phyloP scores from a whole-genome alignment of 2,888 invertebrate genomes.

The Thecocarcelia acutangulata region DNA sequence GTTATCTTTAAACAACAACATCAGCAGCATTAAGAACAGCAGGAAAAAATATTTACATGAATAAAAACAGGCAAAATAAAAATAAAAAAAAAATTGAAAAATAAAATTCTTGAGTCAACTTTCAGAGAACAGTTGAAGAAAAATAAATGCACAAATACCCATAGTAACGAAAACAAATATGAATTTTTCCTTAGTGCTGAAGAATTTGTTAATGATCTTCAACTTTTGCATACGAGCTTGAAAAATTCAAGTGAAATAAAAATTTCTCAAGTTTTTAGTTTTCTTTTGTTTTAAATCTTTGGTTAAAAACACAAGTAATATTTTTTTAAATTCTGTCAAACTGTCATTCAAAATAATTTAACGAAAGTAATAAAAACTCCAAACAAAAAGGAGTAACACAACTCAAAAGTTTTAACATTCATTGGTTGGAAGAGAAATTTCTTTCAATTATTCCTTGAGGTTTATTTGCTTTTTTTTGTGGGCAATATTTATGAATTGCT shows the following conservation, averaged over 20 bases:
- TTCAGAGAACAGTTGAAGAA: slow-evolving; percentile 6
- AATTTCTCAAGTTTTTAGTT: not conserved
- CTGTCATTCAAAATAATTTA: slow-evolving; percentile 38
- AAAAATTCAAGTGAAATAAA: not conserved
- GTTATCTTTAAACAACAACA: slow-evolving; percentile 58
- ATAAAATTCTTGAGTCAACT: slow-evolving; percentile 40
- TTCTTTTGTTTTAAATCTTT: slow-evolving; percentile 7
- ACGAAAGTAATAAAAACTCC: not conserved
- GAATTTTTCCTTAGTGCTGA: slow-evolving; percentile 5
- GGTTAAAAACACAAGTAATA: slow-evolving; percentile 22
- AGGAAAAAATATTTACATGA: slow-evolving; percentile 27
- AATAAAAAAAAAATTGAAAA: slow-evolving; percentile 2
- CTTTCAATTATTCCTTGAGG: not conserved
- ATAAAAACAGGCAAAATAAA: slow-evolving; percentile 17
- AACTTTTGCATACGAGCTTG: slow-evolving; percentile 8
- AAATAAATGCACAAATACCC: slow-evolving; percentile 30
- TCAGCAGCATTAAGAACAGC: slow-evolving; percentile 18
- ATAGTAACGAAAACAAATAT: slow-evolving; percentile 29
- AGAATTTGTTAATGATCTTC: slow-evolving; percentile 35
- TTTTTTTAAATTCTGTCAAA: slow-evolving; percentile 4
- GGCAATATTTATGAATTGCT: not conserved
- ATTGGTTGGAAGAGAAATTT: slow-evolving; percentile 30
- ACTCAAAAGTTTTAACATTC: slow-evolving; percentile 22
- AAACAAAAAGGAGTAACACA: not conserved
- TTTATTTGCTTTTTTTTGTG: not conserved